Percentiles rank a stretch among this genome's conserved stretches.
Conservation (phyloP, 1,140 invertebrate species). For the Schlechtendalia chinensis region DNA sequence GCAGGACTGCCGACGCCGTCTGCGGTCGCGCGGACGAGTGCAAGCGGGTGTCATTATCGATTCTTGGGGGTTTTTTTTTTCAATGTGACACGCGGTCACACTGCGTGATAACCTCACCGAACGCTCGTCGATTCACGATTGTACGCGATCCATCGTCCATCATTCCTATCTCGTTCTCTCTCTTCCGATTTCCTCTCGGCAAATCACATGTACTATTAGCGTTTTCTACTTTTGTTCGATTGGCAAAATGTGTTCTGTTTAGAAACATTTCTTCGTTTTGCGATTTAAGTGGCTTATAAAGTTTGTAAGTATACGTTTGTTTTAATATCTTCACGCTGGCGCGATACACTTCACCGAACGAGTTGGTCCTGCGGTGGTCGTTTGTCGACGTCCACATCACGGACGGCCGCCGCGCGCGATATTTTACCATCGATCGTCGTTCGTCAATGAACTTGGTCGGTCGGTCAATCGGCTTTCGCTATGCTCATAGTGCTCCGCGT, state of each 20-base stretch:
- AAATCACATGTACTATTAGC: constrained; percentile 48
- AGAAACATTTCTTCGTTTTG: constrained; percentile 46
- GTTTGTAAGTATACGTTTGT: constrained; percentile 39
- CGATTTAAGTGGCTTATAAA: constrained; percentile 16
- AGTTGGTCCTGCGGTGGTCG: not conserved
- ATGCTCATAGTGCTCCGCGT: too few relatives aligned
- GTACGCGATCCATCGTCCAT: constrained; percentile 6
- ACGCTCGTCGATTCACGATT: constrained; percentile 26
- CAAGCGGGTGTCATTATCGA: constrained; percentile 7
- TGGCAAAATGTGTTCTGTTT: constrained; percentile 41
- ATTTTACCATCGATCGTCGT: not conserved
- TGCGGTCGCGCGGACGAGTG: not conserved
- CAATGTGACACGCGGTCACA: constrained; percentile 22
- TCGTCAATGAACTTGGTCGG: not conserved
- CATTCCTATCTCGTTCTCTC: constrained; percentile 27
- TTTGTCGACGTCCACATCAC: not conserved
- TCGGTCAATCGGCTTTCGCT: not conserved
- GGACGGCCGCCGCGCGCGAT: not conserved
- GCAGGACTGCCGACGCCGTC: too few relatives aligned
- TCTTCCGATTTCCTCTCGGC: constrained; percentile 47
- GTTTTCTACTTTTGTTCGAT: constrained; percentile 37
- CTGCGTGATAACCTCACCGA: constrained; percentile 40
- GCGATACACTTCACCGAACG: not conserved
- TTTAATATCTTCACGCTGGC: not conserved
- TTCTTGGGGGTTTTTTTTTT: not conserved